These are phyloP conservation scores for Serranus cabrilla DNA, from an alignment of 2,797 vertebrate genomes.

Conservation along the genomic window DNA sequence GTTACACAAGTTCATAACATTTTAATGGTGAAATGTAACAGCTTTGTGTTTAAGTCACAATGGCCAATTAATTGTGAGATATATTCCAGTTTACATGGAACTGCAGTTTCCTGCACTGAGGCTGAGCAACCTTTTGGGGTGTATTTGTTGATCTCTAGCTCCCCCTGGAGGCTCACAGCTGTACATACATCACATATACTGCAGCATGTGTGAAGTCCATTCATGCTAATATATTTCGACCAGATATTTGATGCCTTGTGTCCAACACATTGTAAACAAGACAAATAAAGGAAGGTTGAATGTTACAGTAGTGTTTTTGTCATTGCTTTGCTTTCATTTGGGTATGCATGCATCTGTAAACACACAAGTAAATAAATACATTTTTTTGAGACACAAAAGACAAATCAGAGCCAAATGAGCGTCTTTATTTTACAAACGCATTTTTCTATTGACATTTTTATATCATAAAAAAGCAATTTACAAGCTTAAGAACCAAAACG, in stretches of 20 bases:
- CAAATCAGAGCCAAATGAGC: slow-evolving; percentile 92
- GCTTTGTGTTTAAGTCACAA: neutral
- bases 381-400: slow-evolving; percentile 55
- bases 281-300: neutral
- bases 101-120: neutral
- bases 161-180: slow-evolving; percentile 72
- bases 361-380: neutral
- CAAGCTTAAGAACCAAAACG: slow-evolving; percentile 97
- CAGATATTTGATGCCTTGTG: neutral
- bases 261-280: neutral
- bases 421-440: slow-evolving; percentile 99
- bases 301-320: neutral
- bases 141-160: slow-evolving; percentile 54
- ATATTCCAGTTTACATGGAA: neutral
- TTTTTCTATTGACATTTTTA: slow-evolving; percentile 94
- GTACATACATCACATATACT: slow-evolving; percentile 11
- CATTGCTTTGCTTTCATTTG: neutral
- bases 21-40: neutral
- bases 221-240: neutral
- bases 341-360: neutral
- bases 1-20: neutral
- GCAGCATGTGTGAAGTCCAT: neutral
- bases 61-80: neutral
- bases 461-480: slow-evolving; percentile 99
- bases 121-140: neutral